Base-by-base conservation (phyloP, 2,888 invertebrate species). In the Elmis aenea region DNA sequence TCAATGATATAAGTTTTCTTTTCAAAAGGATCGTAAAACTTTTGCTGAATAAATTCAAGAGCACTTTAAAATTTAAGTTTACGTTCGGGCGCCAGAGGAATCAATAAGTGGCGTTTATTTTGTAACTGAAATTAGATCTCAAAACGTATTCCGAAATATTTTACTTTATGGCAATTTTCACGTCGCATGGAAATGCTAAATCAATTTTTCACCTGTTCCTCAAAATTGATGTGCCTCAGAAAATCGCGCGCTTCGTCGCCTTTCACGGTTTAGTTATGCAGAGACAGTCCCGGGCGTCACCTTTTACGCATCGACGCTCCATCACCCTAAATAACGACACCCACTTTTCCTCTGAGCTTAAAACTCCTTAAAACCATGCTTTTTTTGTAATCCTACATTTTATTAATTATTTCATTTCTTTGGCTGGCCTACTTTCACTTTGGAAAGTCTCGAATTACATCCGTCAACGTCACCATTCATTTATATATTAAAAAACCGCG, bases 321-420 rank as follows among this genome's bases (percentile, higher is more conserved):
- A 54, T 59, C 58, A 55, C 52, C 48, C 48, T 50, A 57, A 58
- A 58, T 52, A 58, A 52, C 55, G 57, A 57, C 55, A 57, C 56
- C 57, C 51, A 58, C 57, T 58, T 57, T 54, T 54, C 50, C 18
- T 18, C 18, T 6, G 18, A 6, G 5, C 18, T 18, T n/a, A 8
- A 8, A 6, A 8, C 18, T 18, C 8, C 8, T 18, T 18, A 8
- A 18, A 18, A 18, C 18, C 18, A 18, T 8, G 8, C 18, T 8
- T 8, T 18, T 18, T 18, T 18, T 18, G 8, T 6, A 8, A 18
- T 8, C 18, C 18, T 18, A 18, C 18, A 18, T 5, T 6, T 6
- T 18, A n/a, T 18, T 5, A 18, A 18, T 18, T 18, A 18, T 18
- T 18, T 18, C 8, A 18, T 18, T 18, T n/a, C n/a, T n/a, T n/a